Evolutionary conservation across 2,113 vertebrate genomes (phyloP).

Genomic region (Naja naja): DNA sequence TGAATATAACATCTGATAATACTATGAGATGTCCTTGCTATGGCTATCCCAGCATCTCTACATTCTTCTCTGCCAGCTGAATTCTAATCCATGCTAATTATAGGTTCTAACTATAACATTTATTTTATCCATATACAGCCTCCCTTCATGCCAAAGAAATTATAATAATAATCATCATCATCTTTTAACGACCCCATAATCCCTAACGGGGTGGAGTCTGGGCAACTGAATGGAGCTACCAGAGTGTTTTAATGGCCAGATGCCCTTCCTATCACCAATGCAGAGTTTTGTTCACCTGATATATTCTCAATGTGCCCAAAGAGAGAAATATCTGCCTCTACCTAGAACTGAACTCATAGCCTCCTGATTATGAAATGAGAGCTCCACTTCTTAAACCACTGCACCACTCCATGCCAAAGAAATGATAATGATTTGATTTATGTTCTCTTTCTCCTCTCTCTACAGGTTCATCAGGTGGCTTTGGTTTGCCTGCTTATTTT

Average conservation of each 20-base stretch:
- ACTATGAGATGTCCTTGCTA: background rate
- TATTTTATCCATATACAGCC: background rate
- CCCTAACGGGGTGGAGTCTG: too few relatives aligned
- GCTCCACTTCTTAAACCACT: too few relatives aligned
- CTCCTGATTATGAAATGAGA: too few relatives aligned
- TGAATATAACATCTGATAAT: background rate
- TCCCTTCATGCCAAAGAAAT: background rate
- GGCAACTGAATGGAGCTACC: too few relatives aligned
- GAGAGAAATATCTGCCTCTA: too few relatives aligned
- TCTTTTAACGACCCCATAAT: too few relatives aligned
- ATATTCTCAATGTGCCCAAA: too few relatives aligned
- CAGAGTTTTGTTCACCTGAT: too few relatives aligned
- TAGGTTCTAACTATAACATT: background rate
- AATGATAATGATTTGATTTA: background rate
- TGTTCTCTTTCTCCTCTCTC: background rate
- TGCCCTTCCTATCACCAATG: too few relatives aligned
- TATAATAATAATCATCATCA: too few relatives aligned
- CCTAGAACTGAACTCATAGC: too few relatives aligned
- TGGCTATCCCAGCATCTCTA: background rate
- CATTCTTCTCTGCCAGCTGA: background rate
- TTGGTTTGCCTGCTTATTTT: background rate
- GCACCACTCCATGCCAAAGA: background rate
- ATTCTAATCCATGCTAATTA: background rate
- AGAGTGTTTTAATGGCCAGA: too few relatives aligned
- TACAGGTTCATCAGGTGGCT: background rate